Evolutionary conservation across 2,797 vertebrate genomes (phyloP).

Genomic region (Columba guinea): DNA sequence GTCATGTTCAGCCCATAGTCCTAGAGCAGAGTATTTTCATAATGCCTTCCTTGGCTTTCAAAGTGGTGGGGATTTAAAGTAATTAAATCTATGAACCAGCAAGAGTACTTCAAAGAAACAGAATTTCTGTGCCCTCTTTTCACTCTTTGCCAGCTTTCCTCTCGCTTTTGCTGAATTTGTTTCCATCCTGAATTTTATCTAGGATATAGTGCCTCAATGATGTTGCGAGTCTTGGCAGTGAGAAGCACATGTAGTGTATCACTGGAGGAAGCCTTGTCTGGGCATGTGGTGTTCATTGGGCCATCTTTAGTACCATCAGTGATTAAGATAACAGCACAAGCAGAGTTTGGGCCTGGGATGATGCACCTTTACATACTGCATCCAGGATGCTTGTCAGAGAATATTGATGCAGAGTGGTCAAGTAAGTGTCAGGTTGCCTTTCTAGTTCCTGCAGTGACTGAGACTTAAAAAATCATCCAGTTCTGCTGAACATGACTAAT

Average conservation of each 20-base stretch:
- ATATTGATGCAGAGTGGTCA: fast-evolving
- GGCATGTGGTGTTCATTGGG: neutral
- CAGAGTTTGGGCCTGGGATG: neutral
- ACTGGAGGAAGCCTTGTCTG: neutral
- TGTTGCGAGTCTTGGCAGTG: neutral
- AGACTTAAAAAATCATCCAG: neutral
- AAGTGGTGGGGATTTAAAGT: neutral
- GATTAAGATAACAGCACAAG: neutral
- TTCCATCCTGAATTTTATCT: neutral
- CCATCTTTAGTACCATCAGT: neutral
- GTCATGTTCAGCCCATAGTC: neutral
- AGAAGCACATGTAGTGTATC: neutral
- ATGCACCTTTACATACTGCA: neutral
- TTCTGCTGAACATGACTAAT: neutral
- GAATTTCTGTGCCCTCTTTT: neutral
- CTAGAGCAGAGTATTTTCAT: neutral
- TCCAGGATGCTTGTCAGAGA: neutral
- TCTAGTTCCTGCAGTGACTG: neutral
- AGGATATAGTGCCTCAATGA: neutral
- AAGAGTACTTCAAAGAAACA: neutral
- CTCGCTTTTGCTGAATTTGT: neutral
- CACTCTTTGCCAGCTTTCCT: neutral
- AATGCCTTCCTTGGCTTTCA: neutral
- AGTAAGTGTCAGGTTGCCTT: neutral
- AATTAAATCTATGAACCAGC: neutral